A percentile compares a stretch with the other conserved stretches of the same genome.
Evolutionary conservation across 2,113 vertebrate species (phyloP).

Genomic region (Athene cunicularia): DNA sequence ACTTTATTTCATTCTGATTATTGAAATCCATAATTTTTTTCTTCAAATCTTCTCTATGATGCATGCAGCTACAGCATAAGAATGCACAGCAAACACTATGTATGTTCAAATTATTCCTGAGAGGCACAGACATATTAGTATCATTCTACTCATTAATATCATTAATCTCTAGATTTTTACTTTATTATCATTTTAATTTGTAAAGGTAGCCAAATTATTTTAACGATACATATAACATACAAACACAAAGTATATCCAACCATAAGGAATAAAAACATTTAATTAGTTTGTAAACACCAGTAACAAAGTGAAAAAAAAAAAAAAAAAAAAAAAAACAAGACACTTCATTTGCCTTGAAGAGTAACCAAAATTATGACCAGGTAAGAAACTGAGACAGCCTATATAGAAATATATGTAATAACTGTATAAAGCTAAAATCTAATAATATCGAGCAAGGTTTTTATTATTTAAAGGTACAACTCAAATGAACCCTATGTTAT

Average conservation of each 20-base stretch:
- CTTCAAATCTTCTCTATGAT: background rate
- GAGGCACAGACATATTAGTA: background rate
- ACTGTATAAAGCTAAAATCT: accelerated
- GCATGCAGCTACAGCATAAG: background rate
- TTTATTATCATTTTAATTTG: background rate
- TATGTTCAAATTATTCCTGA: background rate
- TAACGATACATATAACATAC: background rate
- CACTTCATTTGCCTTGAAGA: background rate
- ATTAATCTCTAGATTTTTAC: background rate
- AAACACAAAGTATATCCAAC: background rate
- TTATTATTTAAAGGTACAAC: background rate
- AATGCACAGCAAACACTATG: background rate
- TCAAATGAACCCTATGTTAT: background rate
- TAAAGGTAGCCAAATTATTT: background rate
- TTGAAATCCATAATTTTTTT: background rate
- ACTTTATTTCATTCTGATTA: background rate
- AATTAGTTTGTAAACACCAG: background rate
- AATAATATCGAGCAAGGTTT: background rate
- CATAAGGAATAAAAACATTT: background rate
- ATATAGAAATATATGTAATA: background rate
- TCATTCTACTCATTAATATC: no score
- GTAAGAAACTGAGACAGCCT: background rate
- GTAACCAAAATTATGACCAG: background rate
- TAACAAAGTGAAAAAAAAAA: background rate
- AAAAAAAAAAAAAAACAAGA: background rate